A percentile compares a stretch with the other conserved stretches of the same genome.
Evolutionary conservation across 2,888 invertebrate genomes (phyloP).

Genomic region (Leptarthrus brevirostris): DNA sequence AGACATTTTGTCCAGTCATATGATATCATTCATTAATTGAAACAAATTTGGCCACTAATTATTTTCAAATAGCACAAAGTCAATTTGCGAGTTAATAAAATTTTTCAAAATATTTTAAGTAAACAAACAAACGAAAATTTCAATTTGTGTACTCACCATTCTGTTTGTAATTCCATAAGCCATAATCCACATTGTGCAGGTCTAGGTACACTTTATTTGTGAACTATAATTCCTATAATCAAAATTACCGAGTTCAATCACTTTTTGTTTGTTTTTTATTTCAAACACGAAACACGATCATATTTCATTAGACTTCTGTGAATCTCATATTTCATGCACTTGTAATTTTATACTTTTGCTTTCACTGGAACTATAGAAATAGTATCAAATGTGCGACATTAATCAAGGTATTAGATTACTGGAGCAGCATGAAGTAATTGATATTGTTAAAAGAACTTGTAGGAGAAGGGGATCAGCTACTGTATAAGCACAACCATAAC

Average conservation of each 20-base stretch:
- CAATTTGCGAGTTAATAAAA: too few species aligned
- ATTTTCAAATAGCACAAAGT: too few species aligned
- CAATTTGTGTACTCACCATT: slow-evolving; percentile 41
- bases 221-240: neutral
- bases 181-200: slow-evolving; percentile 29
- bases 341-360: slow-evolving; percentile 28
- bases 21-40: too few species aligned
- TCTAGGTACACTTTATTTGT: neutral
- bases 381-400: slow-evolving; percentile 12
- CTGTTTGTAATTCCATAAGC: slow-evolving; percentile 29
- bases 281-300: slow-evolving; percentile 43
- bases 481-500: too few species aligned
- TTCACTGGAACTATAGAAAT: slow-evolving; percentile 22
- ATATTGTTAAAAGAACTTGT: too few species aligned
- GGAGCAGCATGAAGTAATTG: too few species aligned
- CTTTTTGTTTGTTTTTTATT: slow-evolving; percentile 6
- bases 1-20: too few species aligned
- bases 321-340: slow-evolving; percentile 42
- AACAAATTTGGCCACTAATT: too few species aligned
- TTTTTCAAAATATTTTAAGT: too few species aligned
- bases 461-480: too few species aligned
- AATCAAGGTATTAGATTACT: neutral
- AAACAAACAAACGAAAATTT: too few species aligned
- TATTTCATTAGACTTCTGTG: slow-evolving; percentile 21
- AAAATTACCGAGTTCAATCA: neutral